A percentile compares a stretch with the other conserved stretches of the same genome.
phyloP scores from a whole-genome alignment of 2,797 vertebrate genomes.

The Muscicapa comitata region DNA sequence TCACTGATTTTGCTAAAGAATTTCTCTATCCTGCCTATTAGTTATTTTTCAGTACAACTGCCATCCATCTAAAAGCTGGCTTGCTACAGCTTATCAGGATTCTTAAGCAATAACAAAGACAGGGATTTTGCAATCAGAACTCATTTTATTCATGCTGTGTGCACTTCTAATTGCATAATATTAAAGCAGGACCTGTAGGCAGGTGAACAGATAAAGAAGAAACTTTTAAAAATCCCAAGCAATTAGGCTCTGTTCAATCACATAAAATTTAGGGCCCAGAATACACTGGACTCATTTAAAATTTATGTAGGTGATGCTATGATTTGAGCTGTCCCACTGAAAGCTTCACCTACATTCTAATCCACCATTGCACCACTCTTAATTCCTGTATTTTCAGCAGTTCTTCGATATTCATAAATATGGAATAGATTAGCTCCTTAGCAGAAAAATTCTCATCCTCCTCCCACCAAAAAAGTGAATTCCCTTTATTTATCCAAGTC shows the following conservation, averaged over 20 bases:
- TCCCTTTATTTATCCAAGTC: background rate
- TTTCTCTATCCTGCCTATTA: background rate
- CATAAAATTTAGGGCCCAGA: background rate
- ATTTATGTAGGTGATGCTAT: background rate
- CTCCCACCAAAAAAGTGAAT: background rate
- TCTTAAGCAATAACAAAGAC: background rate
- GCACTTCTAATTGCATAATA: background rate
- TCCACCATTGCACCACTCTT: background rate
- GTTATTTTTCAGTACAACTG: background rate
- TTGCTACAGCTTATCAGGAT: background rate
- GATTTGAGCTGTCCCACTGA: background rate
- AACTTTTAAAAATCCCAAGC: rapidly evolving
- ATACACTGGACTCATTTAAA: background rate
- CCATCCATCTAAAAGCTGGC: background rate
- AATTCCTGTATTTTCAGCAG: background rate
- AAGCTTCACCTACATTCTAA: background rate
- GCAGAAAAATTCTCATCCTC: background rate
- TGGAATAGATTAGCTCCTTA: background rate
- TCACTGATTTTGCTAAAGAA: background rate
- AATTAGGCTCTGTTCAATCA: background rate
- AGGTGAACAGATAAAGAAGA: background rate
- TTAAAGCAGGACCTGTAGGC: background rate
- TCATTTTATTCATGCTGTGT: background rate
- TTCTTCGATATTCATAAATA: background rate
- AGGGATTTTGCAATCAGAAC: background rate